These are phyloP conservation scores for Bombus waltoni DNA, from an alignment of 1,140 invertebrate genomes.

Conservation along the genomic window DNA sequence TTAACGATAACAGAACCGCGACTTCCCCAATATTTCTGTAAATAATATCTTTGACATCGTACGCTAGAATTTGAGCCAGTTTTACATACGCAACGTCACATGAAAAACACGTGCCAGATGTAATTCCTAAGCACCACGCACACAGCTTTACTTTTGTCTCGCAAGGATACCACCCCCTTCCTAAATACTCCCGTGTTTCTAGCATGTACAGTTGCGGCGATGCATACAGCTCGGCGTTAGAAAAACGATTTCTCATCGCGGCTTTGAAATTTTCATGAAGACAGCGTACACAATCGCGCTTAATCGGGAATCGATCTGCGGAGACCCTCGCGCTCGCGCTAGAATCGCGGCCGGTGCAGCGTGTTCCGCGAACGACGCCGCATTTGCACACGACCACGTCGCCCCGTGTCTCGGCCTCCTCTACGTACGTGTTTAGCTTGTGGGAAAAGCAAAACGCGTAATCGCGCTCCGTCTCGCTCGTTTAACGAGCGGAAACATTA, in stretches of 20 bases:
- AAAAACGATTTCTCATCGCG: conserved; percentile 30
- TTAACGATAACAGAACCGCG: too few species aligned
- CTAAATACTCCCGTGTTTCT: too few species aligned
- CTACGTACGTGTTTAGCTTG: not conserved
- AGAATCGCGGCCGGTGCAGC: conserved; percentile 4
- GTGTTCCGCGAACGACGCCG: not conserved
- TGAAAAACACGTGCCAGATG: not conserved
- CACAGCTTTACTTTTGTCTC: not conserved
- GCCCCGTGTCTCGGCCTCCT: not conserved
- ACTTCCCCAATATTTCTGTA: too few species aligned
- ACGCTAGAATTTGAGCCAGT: too few species aligned
- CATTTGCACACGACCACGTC: conserved; percentile 21
- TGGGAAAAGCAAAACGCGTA: conserved; percentile 66
- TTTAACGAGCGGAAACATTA: conserved; percentile 80
- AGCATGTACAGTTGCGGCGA: not conserved
- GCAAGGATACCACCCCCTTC: too few species aligned
- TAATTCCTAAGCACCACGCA: not conserved
- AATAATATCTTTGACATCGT: too few species aligned
- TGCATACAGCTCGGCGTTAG: not conserved
- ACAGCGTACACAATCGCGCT: conserved; percentile 21
- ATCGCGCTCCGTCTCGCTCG: conserved; percentile 66
- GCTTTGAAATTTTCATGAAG: conserved; percentile 34
- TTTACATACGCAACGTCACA: not conserved
- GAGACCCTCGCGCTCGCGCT: not conserved
- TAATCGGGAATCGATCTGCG: conserved; percentile 38